A percentile compares a stretch with the other conserved stretches of the same genome.
Conservation (phyloP, 2,113 vertebrate species). For the Tiliqua scincoides region DNA sequence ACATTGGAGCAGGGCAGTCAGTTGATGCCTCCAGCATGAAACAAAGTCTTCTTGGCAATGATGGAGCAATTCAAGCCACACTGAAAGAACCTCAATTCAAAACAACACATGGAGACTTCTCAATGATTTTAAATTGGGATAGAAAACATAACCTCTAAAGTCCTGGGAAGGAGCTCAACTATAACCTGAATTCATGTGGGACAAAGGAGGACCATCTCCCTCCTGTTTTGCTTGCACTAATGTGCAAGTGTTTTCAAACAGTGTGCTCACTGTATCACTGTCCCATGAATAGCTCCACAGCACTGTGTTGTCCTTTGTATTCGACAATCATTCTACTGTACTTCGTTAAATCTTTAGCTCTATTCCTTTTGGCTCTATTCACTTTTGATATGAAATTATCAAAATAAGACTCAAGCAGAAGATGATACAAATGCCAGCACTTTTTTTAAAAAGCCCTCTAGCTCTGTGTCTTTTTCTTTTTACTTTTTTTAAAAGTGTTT, state of each 20-base stretch:
- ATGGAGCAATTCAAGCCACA: slow-evolving; percentile 16
- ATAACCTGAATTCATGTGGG: slow-evolving; percentile 46
- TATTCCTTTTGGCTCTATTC: slow-evolving; percentile 51
- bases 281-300: slow-evolving; percentile 52
- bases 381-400: slow-evolving; percentile 65
- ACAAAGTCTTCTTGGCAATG: slow-evolving; percentile 11
- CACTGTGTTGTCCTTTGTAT: slow-evolving; percentile 17
- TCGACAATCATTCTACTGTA: slow-evolving; percentile 68
- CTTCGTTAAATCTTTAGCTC: slow-evolving; percentile 28
- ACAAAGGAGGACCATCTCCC: slow-evolving; percentile 38
- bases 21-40: not conserved
- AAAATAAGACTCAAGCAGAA: slow-evolving; percentile 62
- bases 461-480: not conserved
- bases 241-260: slow-evolving; percentile 54
- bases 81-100: slow-evolving; percentile 11
- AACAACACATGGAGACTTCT: slow-evolving; percentile 17
- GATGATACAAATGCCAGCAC: slow-evolving; percentile 31
- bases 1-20: not conserved
- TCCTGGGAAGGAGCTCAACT: slow-evolving; percentile 32
- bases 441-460: not conserved
- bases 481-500: slow-evolving; percentile 2
- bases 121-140: slow-evolving; percentile 31
- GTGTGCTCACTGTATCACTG: slow-evolving; percentile 58
- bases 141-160: slow-evolving; percentile 27
- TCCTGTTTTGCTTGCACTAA: slow-evolving; percentile 24